phyloP scores from a whole-genome alignment of 2,888 invertebrate species.

The Leuctra nigra region DNA sequence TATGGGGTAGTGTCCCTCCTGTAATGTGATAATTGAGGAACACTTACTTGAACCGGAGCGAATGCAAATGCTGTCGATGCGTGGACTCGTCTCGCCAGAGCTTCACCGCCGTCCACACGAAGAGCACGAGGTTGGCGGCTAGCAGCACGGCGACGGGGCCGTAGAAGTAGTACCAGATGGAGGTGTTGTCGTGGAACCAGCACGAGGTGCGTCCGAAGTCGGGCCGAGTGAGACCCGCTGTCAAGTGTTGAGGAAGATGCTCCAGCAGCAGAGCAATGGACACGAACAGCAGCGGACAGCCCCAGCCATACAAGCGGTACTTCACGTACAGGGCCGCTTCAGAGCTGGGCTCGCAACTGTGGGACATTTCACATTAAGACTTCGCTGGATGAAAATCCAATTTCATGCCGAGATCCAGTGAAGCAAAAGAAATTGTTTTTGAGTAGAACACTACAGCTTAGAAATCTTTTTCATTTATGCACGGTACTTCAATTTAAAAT shows the following conservation, averaged over 20 bases:
- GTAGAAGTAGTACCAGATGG: slow-evolving; percentile 60
- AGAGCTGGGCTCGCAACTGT: background rate
- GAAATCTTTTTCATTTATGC: too few species aligned
- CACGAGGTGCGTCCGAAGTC: slow-evolving; percentile 52
- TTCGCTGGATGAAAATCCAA: too few species aligned
- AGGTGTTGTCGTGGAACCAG: slow-evolving; percentile 56
- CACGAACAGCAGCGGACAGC: slow-evolving; percentile 48
- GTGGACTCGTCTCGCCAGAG: slow-evolving; percentile 46
- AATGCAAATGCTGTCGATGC: too few species aligned
- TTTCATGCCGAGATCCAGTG: too few species aligned
- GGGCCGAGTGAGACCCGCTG: slow-evolving; percentile 47
- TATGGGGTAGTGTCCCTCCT: too few species aligned
- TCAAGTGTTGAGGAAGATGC: slow-evolving; percentile 46
- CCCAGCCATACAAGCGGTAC: slow-evolving; percentile 56
- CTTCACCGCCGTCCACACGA: slow-evolving; percentile 49
- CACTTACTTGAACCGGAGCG: slow-evolving; percentile 46
- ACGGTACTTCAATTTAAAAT: too few species aligned
- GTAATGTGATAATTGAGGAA: too few species aligned
- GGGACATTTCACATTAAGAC: too few species aligned
- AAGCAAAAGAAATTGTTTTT: too few species aligned
- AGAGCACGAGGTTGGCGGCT: slow-evolving; percentile 49
- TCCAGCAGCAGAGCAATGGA: slow-evolving; percentile 47
- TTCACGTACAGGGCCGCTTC: slow-evolving; percentile 41
- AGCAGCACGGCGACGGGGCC: slow-evolving; percentile 57
- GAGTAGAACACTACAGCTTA: too few species aligned